phyloP scores from a whole-genome alignment of 2,888 invertebrate genomes.

The Bellardia pandia region DNA sequence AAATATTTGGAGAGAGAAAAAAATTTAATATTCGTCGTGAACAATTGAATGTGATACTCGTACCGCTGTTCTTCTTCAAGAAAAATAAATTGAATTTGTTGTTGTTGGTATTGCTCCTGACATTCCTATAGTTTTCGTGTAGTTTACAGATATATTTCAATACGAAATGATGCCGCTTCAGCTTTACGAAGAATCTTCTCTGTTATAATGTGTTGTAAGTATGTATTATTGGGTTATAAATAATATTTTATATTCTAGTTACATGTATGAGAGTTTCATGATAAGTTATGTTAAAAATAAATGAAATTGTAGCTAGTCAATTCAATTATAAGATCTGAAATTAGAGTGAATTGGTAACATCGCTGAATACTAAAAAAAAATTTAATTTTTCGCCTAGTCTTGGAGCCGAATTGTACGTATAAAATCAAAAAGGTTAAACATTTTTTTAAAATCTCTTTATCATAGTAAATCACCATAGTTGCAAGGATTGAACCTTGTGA shows the following conservation, averaged over 20 bases:
- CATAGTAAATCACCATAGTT: too few species aligned
- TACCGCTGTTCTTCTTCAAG: conserved; percentile 21
- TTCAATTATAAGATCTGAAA: too few species aligned
- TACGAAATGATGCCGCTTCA: conserved; percentile 28
- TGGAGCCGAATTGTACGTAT: too few species aligned
- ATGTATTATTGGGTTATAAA: conserved; percentile 39
- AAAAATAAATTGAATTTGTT: conserved; percentile 56
- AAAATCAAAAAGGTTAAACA: too few species aligned
- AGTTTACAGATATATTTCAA: conserved; percentile 22
- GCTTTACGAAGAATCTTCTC: conserved; percentile 34
- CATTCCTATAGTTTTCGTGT: conserved; percentile 1
- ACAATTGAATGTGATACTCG: conserved; percentile 46
- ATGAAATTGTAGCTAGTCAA: too few species aligned
- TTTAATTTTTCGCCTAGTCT: too few species aligned
- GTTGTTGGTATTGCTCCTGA: conserved; percentile 1
- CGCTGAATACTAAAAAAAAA: too few species aligned
- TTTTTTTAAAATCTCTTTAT: too few species aligned
- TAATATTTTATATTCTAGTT: not conserved
- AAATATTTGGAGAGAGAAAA: conserved; percentile 27
- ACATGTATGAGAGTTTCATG: not conserved
- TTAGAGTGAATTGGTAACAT: too few species aligned
- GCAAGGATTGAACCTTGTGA: too few species aligned
- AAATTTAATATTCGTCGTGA: conserved; percentile 23
- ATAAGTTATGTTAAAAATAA: not conserved
- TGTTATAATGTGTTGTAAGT: conserved; percentile 51